Base-by-base conservation (phyloP, 2,797 vertebrate genomes). In the Fringilla coelebs region DNA sequence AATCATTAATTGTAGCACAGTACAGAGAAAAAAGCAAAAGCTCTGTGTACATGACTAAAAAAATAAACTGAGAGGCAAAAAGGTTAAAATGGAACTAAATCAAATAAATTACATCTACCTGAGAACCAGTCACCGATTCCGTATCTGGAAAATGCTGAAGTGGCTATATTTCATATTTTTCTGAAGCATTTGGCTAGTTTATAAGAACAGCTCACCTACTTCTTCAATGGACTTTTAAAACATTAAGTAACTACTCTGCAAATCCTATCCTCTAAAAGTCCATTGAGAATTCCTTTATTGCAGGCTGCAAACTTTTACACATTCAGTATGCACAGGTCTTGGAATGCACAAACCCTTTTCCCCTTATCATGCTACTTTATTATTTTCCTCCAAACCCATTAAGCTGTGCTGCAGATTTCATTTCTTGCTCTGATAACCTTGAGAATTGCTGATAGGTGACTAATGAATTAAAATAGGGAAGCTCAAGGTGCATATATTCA, bases 371-470 rank as follows among this genome's bases (percentile, higher is more conserved):
- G 24, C 28, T 55, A n/a, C 29, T 36, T 61, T 55, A 80, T 74
- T 38, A 7, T 49, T 60, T 49, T 49, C 48, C 54, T 83, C 54
- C 36, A 73, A 51, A 66, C 31, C 31, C 26, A 51, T 65, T 60
- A 90, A 76, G 29, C 24, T 15, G 32, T 41, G 21, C 41, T 87
- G 43, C 40, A 66, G 68, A n/a, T 83, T 80, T 75, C 14, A 10
- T 45, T 77, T 94, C 81, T 85, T 34, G 3, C 76, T 67, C 40
- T 62, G 49, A 45, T 49, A 93, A 85, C 55, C 89, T 78, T 79
- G 40, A 91, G 57, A 95, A 24, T n/a, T 88, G 71, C 79, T 62
- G 31, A 61, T 83, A 89, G 51, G 57, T 60, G 57, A n/a, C 51
- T 76, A 84, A 74, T 34, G 73, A 76, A 54, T 60, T 80, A 87